These are phyloP conservation scores for Sphaeramia orbicularis DNA, from an alignment of 2,797 vertebrate species.

Conservation along the genomic window DNA sequence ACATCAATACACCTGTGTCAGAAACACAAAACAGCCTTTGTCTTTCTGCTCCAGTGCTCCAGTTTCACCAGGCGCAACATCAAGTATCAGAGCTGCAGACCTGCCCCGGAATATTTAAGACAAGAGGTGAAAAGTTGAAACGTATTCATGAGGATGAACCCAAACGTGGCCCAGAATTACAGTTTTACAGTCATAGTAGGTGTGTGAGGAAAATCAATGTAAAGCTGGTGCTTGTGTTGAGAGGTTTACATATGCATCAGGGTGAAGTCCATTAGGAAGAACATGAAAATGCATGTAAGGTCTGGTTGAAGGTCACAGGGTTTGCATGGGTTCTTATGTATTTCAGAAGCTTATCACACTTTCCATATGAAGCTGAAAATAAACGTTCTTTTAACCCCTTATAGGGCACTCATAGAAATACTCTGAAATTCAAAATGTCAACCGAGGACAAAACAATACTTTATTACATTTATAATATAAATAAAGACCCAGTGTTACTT, in stretches of 20 bases:
- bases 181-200: too few species aligned
- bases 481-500: too few species aligned
- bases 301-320: too few species aligned
- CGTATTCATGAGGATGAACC: neutral
- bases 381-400: too few species aligned
- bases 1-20: neutral
- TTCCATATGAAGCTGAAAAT: too few species aligned
- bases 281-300: too few species aligned
- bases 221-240: neutral
- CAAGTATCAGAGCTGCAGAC: constrained; percentile 2
- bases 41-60: neutral
- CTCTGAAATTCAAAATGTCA: too few species aligned
- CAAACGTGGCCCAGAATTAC: neutral
- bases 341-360: too few species aligned
- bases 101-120: neutral
- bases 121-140: constrained; percentile 10
- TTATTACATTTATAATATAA: too few species aligned
- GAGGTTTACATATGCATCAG: neutral
- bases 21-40: constrained; percentile 2
- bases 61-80: neutral
- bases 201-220: neutral
- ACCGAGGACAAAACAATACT: too few species aligned
- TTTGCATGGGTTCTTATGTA: too few species aligned
- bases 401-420: too few species aligned
- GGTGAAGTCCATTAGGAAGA: neutral